A percentile compares a stretch with the other conserved stretches of the same genome.
phyloP scores from a whole-genome alignment of 2,888 invertebrate genomes.

The Tachina fera region DNA sequence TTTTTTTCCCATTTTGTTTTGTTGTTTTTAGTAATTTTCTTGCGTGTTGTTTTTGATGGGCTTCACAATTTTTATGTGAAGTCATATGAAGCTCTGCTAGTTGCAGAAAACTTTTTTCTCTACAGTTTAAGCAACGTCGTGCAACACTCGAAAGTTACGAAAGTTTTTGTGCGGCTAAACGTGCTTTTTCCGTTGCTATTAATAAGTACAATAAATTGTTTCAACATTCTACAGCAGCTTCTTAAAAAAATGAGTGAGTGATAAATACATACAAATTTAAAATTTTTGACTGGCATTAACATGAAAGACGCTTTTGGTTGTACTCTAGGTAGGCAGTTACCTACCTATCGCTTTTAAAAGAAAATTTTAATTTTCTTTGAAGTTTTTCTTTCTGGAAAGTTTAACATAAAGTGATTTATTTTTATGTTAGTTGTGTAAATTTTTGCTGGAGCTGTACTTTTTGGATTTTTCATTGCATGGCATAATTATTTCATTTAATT shows the following conservation, averaged over 20 bases:
- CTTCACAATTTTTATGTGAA: slow-evolving; percentile 67
- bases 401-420: neutral
- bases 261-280: neutral
- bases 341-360: neutral
- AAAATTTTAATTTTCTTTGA: too few species aligned
- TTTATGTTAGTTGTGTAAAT: neutral
- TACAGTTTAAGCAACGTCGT: slow-evolving; percentile 69
- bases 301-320: too few species aligned
- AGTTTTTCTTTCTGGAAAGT: too few species aligned
- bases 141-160: slow-evolving; percentile 69
- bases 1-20: slow-evolving; percentile 19
- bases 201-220: slow-evolving; percentile 11
- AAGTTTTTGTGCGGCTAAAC: slow-evolving; percentile 71
- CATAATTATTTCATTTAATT: neutral
- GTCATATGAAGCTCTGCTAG: slow-evolving; percentile 69
- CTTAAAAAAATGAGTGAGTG: slow-evolving; percentile 34
- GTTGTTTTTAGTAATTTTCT: slow-evolving; percentile 42
- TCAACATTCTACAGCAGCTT: slow-evolving; percentile 50
- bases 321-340: too few species aligned
- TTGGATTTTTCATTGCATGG: slow-evolving; percentile 28
- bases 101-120: slow-evolving; percentile 70
- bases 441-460: slow-evolving; percentile 68
- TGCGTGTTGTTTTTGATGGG: slow-evolving; percentile 61
- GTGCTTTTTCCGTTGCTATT: slow-evolving; percentile 67
- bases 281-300: neutral